phyloP scores from a whole-genome alignment of 2,797 vertebrate species.

The Menidia menidia region DNA sequence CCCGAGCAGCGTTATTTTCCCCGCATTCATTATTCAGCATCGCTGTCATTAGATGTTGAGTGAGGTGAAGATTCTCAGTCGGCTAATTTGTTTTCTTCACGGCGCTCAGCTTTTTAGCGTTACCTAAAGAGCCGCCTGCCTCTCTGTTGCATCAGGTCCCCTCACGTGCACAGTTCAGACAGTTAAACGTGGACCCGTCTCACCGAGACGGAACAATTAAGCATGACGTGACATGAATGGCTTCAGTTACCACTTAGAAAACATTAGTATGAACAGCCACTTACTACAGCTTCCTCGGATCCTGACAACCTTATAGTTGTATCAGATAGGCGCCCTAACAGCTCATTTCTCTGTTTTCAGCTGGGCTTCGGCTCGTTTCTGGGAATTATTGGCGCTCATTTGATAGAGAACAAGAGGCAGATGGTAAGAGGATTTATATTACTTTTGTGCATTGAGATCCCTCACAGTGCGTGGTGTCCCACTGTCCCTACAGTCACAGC shows the following conservation, averaged over 20 bases:
- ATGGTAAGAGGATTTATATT: slow-evolving; percentile 90
- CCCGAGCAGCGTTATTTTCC: slow-evolving; percentile 45
- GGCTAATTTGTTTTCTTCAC: slow-evolving; percentile 57
- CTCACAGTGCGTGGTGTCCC: slow-evolving; percentile 32
- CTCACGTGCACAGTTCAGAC: background rate
- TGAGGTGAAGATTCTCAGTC: slow-evolving; percentile 45
- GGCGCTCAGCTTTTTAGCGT: slow-evolving; percentile 38
- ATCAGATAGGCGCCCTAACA: slow-evolving; percentile 35
- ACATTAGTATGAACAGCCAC: background rate
- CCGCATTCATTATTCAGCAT: slow-evolving; percentile 80
- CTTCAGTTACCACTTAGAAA: background rate
- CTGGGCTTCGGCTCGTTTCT: slow-evolving; percentile 98
- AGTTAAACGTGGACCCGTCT: background rate
- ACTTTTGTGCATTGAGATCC: slow-evolving; percentile 48
- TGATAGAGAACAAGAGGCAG: slow-evolving; percentile 99
- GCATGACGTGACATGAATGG: slow-evolving; percentile 2
- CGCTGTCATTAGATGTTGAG: slow-evolving; percentile 64
- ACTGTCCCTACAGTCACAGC: slow-evolving; percentile 16
- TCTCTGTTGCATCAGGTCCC: background rate
- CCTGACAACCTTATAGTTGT: slow-evolving; percentile 2
- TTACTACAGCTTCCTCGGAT: background rate
- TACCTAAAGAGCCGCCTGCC: background rate
- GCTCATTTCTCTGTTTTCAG: slow-evolving; percentile 79
- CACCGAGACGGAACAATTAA: background rate
- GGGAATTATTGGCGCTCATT: slow-evolving; percentile 97